phyloP scores from a whole-genome alignment of 2,113 vertebrate genomes.

The Cebus imitator region DNA sequence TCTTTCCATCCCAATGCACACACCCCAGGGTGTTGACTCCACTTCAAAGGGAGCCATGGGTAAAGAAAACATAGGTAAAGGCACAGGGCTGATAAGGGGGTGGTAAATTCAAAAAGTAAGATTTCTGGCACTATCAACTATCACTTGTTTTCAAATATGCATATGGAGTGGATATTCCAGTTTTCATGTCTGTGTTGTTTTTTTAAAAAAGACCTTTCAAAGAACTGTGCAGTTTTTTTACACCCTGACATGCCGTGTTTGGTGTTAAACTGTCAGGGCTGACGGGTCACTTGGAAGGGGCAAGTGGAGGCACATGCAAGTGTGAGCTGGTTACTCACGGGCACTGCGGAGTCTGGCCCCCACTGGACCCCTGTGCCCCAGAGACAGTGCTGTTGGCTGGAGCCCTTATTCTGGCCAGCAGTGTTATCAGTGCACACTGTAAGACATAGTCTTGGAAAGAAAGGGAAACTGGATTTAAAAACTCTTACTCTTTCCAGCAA shows the following conservation, averaged over 20 bases:
- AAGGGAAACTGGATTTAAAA: not conserved
- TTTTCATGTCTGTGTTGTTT: not conserved
- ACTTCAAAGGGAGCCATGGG: conserved; percentile 48
- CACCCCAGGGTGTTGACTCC: conserved; percentile 36
- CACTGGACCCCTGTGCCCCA: not conserved
- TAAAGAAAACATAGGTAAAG: conserved; percentile 55
- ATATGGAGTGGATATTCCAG: not conserved
- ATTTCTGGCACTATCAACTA: conserved; percentile 48
- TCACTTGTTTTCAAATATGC: conserved; percentile 15
- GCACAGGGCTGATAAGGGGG: conserved; percentile 29
- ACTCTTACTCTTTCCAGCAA: not conserved
- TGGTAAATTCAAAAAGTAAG: conserved; percentile 18
- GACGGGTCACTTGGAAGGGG: not conserved
- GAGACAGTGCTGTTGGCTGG: not conserved
- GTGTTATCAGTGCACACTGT: no score
- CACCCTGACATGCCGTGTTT: not conserved
- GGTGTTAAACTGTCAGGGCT: not conserved
- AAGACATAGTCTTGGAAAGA: not conserved
- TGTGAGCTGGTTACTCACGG: not conserved
- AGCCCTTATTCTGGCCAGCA: not conserved
- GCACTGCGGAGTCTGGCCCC: not conserved
- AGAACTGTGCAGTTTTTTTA: not conserved
- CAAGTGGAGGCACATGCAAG: not conserved
- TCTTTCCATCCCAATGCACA: not conserved
- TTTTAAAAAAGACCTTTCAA: not conserved